Evolutionary conservation across 2,113 vertebrate genomes (phyloP).

Genomic region (Apus apus): DNA sequence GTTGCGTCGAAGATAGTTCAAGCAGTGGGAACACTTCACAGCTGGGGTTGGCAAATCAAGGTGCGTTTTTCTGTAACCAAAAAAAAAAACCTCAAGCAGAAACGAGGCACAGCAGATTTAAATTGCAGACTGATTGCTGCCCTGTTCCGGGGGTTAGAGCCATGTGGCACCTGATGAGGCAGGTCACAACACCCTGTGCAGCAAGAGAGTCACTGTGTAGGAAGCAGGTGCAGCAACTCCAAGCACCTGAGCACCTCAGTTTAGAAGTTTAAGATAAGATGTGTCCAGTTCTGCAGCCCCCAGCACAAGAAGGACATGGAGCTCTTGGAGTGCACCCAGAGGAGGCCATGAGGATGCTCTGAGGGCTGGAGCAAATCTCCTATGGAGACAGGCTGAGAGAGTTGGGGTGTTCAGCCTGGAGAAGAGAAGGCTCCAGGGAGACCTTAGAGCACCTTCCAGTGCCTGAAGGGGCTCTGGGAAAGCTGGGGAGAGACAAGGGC

Average conservation of each 20-base stretch:
- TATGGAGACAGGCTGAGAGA: no score
- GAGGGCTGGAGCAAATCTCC: no score
- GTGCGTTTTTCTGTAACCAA: neutral
- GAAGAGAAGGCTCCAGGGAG: no score
- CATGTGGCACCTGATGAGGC: neutral
- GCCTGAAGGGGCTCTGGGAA: no score
- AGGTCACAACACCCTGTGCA: neutral
- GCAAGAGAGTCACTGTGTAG: neutral
- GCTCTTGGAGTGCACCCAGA: no score
- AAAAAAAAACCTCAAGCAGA: neutral
- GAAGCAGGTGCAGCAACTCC: neutral
- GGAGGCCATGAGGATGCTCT: no score
- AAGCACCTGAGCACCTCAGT: no score
- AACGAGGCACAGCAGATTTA: neutral
- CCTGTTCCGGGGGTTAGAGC: rapidly evolving
- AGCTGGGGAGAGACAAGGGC: no score
- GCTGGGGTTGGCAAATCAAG: conserved; percentile 26
- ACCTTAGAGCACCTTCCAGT: no score
- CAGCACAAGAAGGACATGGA: no score
- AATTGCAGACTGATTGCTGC: neutral
- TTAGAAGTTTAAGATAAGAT: neutral
- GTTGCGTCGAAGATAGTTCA: conserved; percentile 45
- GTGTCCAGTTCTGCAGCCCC: no score
- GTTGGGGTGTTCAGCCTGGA: no score
- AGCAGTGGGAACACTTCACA: conserved; percentile 31